A percentile compares a stretch with the other conserved stretches of the same genome.
phyloP scores from a whole-genome alignment of 2,797 vertebrate genomes.

The Enteromius thamalakanensis region DNA sequence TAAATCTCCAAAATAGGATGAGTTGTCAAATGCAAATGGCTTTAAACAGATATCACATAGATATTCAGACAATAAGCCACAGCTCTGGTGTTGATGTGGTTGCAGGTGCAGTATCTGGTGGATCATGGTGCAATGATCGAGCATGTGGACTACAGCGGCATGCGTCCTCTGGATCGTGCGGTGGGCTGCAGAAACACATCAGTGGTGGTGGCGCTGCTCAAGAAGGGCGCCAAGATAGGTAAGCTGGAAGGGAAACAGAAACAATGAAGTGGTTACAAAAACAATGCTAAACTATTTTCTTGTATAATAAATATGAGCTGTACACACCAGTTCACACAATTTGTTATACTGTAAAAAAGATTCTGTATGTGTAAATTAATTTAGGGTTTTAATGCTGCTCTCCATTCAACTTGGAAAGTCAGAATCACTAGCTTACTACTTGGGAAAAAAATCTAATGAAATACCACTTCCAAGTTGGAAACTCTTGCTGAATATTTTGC shows the following conservation, averaged over 20 bases:
- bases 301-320: not conserved
- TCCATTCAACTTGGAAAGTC: not conserved
- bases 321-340: not conserved
- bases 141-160: slow-evolving; percentile 98
- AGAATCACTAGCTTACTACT: not conserved
- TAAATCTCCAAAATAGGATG: not conserved
- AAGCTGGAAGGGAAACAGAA: slow-evolving; percentile 62
- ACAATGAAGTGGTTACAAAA: not conserved
- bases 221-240: slow-evolving; percentile 99
- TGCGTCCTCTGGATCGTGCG: slow-evolving; percentile 94
- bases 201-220: slow-evolving; percentile 95
- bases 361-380: not conserved
- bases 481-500: not conserved
- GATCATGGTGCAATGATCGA: slow-evolving; percentile 99
- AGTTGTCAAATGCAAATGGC: too few relatives aligned
- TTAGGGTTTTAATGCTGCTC: not conserved
- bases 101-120: slow-evolving; percentile 96
- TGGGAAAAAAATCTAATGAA: not conserved
- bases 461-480: not conserved
- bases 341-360: not conserved
- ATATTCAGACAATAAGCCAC: not conserved
- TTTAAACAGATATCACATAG: not conserved
- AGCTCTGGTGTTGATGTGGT: not conserved
- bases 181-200: slow-evolving; percentile 99
- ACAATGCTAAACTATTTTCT: not conserved